Conservation (phyloP, 1,140 invertebrate species). For the Rhopalosiphum padi region DNA sequence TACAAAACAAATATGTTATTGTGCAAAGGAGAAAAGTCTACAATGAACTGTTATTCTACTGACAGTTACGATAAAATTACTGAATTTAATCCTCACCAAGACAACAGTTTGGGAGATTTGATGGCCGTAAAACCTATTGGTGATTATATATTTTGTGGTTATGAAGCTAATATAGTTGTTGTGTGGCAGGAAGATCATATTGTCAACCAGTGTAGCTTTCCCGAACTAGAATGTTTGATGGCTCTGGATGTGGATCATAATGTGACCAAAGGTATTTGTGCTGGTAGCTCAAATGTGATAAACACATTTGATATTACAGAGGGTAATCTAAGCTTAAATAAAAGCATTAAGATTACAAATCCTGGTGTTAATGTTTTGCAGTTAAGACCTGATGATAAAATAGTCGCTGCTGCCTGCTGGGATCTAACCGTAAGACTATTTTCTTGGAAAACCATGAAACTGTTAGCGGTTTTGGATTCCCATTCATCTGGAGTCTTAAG, state of each 20-base stretch:
- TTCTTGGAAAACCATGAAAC: constrained; percentile 78
- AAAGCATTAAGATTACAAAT: constrained; percentile 72
- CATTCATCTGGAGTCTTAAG: constrained; percentile 74
- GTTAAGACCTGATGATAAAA: constrained; percentile 75
- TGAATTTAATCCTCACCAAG: not conserved
- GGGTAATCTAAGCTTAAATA: constrained; percentile 64
- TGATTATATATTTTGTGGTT: constrained; percentile 44
- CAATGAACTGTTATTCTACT: constrained; percentile 26
- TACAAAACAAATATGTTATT: constrained; percentile 32
- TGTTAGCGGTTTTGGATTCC: constrained; percentile 76
- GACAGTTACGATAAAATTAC: constrained; percentile 9
- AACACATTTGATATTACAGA: constrained; percentile 63
- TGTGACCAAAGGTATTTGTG: constrained; percentile 71
- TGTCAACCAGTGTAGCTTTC: not conserved
- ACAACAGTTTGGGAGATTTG: not conserved
- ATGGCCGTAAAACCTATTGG: not conserved
- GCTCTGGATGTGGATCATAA: constrained; percentile 73
- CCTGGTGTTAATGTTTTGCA: constrained; percentile 75
- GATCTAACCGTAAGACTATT: constrained; percentile 79
- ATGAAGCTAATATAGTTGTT: constrained; percentile 24
- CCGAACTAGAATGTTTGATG: constrained; percentile 68
- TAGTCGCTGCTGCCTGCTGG: constrained; percentile 79
- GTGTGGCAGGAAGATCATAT: constrained; percentile 13
- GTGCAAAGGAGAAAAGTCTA: constrained; percentile 21
- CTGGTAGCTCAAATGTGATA: constrained; percentile 69